Base-by-base conservation (phyloP, 64 coral and sea anemone species). In the Porites australiensis region DNA sequence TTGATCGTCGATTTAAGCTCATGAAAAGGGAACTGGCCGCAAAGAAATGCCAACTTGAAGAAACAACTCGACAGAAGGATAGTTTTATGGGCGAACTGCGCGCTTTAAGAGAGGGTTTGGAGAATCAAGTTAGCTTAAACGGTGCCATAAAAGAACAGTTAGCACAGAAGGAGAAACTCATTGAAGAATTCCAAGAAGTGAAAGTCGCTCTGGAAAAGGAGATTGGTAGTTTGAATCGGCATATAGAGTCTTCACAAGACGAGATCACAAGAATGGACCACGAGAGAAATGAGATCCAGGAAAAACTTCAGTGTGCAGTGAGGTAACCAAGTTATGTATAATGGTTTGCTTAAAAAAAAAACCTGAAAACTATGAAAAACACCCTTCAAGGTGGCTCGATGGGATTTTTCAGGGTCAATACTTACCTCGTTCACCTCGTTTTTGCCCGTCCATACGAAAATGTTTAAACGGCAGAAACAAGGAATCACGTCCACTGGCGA, bases 1-100 rank as follows among this genome's bases (percentile, higher is more conserved):
- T 98, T 15, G 95, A 98, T 21, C 89, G 95, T 8, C 89, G 95
- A 18, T 98, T 98, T 48, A 98, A 98, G 67, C 58, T 98, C 52
- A 94, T 98, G 95, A 93, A 94, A 74, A 82, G 92, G 60, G 95
- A 98, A 81, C 63, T 94, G 58, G 8, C 84, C 10, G 66, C 55
- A 16, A 98, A 98, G 64, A 94, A 82, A 62, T 44, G 77, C 20
- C 92, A 94, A 37, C 92, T 98, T 5, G 92, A 98, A 62, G 88
- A 98, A 88, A 72, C 87, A 58, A 89, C 64, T 13, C 64, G 52
- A 20, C 88, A 94, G 5, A 94, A 98, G 27, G 77, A 94, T 50
- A 72, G 67, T 37, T 91, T 94, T 5, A 44, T 71, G 9, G 20
- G 37, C n/a, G 95, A 98, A 21, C 68, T 98, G 60, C 75, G 86